phyloP scores from a whole-genome alignment of 37 sponge, comb jelly and placozoan species.

The Axinella damicornis region DNA sequence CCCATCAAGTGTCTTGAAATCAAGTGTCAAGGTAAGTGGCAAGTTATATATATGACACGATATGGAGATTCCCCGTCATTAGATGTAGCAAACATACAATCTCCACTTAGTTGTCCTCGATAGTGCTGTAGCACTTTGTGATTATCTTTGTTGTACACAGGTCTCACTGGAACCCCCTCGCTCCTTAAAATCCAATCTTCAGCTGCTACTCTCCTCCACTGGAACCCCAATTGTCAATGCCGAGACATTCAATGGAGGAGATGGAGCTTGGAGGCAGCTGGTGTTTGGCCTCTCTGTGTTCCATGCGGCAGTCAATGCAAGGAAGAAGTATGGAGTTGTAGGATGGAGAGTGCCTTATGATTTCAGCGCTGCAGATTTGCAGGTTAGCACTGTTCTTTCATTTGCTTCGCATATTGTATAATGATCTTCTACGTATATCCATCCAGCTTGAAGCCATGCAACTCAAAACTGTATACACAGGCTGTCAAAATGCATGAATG shows the following conservation, averaged over 20 bases:
- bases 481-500: too few species aligned
- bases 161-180: slow-evolving; percentile 62
- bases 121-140: too few species aligned
- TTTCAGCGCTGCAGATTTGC: slow-evolving; percentile 31
- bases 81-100: neutral
- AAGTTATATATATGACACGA: neutral
- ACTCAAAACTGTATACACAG: too few species aligned
- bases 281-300: slow-evolving; percentile 43
- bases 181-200: slow-evolving; percentile 58
- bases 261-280: slow-evolving; percentile 32
- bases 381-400: slow-evolving; percentile 24
- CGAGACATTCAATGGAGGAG: slow-evolving; percentile 2
- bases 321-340: slow-evolving; percentile 15
- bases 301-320: slow-evolving; percentile 37
- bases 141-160: slow-evolving; percentile 17
- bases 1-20: slow-evolving; percentile 47
- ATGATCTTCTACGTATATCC: too few species aligned
- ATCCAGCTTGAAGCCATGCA: too few species aligned
- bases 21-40: slow-evolving; percentile 43
- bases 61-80: neutral
- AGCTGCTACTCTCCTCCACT: slow-evolving; percentile 42
- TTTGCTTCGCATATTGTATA: too few species aligned
- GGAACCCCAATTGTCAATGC: slow-evolving; percentile 27
- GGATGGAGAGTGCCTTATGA: slow-evolving; percentile 30
- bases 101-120: too few species aligned